Evolutionary conservation across 64 coral and sea anemone genomes (phyloP).

Genomic region (Acropora yongei): DNA sequence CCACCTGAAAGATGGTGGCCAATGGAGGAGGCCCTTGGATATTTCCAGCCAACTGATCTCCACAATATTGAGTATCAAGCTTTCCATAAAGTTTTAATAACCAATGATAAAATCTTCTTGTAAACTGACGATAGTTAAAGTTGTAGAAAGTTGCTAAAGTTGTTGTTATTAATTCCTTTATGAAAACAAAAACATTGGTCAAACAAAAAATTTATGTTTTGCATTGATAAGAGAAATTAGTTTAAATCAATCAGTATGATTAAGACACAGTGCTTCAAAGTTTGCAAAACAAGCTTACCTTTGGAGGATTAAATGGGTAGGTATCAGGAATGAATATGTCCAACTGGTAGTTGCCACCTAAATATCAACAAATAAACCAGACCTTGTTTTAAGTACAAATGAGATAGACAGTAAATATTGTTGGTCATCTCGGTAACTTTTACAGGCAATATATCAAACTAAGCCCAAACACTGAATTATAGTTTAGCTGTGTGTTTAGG

Average conservation of each 20-base stretch:
- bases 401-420: background rate
- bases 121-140: too few species aligned
- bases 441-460: too few species aligned
- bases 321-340: slow-evolving; percentile 98
- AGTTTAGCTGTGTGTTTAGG: too few species aligned
- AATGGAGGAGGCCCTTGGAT: too few species aligned
- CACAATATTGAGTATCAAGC: too few species aligned
- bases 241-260: background rate
- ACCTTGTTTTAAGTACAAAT: background rate
- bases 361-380: slow-evolving; percentile 2
- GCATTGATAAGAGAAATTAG: background rate
- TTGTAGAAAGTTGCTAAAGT: background rate
- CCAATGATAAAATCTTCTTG: too few species aligned
- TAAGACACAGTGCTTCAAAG: background rate
- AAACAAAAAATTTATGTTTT: background rate
- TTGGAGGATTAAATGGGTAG: slow-evolving; percentile 99
- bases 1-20: too few species aligned
- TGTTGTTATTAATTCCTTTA: background rate
- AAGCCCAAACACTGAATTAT: too few species aligned
- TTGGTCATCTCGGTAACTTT: too few species aligned
- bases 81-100: too few species aligned
- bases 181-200: background rate
- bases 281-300: slow-evolving; percentile 39
- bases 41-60: too few species aligned
- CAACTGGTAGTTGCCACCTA: slow-evolving; percentile 89